Conservation (phyloP, 1,140 invertebrate genomes). For the Drosophila suzukii region DNA sequence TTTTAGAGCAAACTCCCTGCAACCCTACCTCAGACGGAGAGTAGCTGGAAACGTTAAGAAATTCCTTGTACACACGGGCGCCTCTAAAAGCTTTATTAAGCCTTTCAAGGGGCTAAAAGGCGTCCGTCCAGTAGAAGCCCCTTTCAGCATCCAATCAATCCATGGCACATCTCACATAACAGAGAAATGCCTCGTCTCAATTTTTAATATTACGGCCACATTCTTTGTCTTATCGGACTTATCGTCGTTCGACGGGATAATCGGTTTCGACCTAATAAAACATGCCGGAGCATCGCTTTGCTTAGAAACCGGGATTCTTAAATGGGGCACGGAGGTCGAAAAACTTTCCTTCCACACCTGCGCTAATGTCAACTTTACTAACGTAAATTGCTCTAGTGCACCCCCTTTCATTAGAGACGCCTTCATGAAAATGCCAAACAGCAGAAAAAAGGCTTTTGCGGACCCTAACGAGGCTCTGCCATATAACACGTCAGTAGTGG, state of each 20-base stretch:
- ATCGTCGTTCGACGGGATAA: neutral
- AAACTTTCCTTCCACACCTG: conserved; percentile 6
- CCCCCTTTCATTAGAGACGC: neutral
- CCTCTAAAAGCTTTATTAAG: neutral
- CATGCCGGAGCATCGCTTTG: neutral
- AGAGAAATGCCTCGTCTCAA: conserved; percentile 3
- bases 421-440: conserved; percentile 3
- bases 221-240: conserved; percentile 1
- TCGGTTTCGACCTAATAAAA: neutral
- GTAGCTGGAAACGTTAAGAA: neutral
- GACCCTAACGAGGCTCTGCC: conserved; percentile 10
- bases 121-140: neutral
- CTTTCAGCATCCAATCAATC: neutral
- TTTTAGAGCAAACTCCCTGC: neutral
- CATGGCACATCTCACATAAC: neutral
- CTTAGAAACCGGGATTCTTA: neutral
- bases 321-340: neutral
- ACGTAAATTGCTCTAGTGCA: conserved; percentile 13
- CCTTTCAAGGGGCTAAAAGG: neutral
- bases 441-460: conserved; percentile 8
- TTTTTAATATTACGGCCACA: neutral
- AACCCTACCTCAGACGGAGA: neutral
- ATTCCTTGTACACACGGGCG: neutral
- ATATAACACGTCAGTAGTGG: conserved; percentile 2
- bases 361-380: conserved; percentile 10